These are phyloP conservation scores for Neomicropteryx cornuta DNA, from an alignment of 1,140 invertebrate species.

Conservation along the genomic window DNA sequence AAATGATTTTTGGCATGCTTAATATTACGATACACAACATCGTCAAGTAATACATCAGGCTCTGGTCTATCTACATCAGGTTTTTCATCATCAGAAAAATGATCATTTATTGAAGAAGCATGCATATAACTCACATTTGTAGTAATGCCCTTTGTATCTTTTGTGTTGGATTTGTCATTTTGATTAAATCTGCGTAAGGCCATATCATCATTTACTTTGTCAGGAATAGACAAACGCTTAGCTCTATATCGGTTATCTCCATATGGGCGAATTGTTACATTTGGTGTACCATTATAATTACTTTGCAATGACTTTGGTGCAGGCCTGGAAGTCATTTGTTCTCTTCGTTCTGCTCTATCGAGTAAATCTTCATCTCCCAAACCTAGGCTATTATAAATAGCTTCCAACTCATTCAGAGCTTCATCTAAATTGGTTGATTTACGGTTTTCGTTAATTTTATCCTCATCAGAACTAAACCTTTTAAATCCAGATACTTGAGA, in stretches of 20 bases:
- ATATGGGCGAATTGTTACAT: constrained; percentile 16
- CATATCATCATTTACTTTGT: constrained; percentile 67
- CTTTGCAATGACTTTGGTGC: no score
- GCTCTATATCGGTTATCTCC: constrained; percentile 21
- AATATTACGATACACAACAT: constrained; percentile 71
- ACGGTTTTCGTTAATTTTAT: constrained; percentile 33
- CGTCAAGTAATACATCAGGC: constrained; percentile 72
- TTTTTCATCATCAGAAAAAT: constrained; percentile 34
- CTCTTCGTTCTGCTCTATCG: constrained; percentile 63
- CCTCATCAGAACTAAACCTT: constrained; percentile 33
- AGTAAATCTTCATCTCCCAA: constrained; percentile 71
- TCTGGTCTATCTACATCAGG: constrained; percentile 44
- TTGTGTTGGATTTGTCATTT: constrained; percentile 37
- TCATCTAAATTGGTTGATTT: constrained; percentile 73
- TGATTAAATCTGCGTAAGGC: constrained; percentile 60
- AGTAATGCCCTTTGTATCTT: constrained; percentile 42
- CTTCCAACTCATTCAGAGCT: constrained; percentile 76
- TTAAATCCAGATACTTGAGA: constrained; percentile 22
- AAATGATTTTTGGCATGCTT: constrained; percentile 61
- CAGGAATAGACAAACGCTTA: constrained; percentile 41
- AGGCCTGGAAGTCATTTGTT: constrained; percentile 49
- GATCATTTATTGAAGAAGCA: constrained; percentile 51
- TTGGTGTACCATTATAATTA: no score
- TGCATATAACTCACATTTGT: constrained; percentile 62
- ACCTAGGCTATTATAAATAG: constrained; percentile 75